These are phyloP conservation scores for Eilema sororculum DNA, from an alignment of 2,888 invertebrate species.

Conservation along the genomic window DNA sequence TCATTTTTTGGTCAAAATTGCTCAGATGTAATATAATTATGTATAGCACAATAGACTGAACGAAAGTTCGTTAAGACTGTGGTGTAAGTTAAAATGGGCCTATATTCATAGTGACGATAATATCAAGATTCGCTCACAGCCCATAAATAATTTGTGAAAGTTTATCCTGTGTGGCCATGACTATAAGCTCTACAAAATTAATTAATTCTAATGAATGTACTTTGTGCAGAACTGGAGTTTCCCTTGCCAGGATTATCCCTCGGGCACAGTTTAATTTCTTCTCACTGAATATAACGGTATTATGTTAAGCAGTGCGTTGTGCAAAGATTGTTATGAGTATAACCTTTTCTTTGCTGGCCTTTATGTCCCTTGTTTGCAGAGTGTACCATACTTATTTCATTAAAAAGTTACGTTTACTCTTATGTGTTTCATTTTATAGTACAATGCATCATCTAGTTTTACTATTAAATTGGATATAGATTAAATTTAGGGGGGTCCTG, in stretches of 20 bases:
- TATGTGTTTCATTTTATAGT: background rate
- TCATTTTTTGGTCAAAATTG: too few relatives aligned
- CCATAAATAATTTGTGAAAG: conserved; percentile 52
- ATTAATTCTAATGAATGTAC: conserved; percentile 68
- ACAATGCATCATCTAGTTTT: background rate
- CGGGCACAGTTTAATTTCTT: conserved; percentile 65
- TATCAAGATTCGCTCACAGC: conserved; percentile 52
- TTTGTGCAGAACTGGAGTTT: conserved; percentile 49
- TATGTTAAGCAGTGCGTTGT: conserved; percentile 56
- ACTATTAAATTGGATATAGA: too few relatives aligned
- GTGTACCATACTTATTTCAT: conserved; percentile 48
- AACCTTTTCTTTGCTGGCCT: conserved; percentile 40
- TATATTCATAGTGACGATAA: conserved; percentile 42
- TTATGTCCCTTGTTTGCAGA: conserved; percentile 42
- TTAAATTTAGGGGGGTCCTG: background rate
- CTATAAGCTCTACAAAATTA: conserved; percentile 64
- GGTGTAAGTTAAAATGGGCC: too few relatives aligned
- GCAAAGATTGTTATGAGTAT: conserved; percentile 47
- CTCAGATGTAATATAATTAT: too few relatives aligned
- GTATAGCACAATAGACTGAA: too few relatives aligned
- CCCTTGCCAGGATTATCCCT: conserved; percentile 53
- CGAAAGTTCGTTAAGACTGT: too few relatives aligned
- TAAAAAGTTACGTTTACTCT: conserved; percentile 1
- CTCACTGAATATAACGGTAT: conserved; percentile 59
- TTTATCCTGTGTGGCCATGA: conserved; percentile 37